Percentiles rank a stretch among this genome's conserved stretches.
Conservation (phyloP, 2,113 vertebrate genomes). For the Parotia lawesii region DNA sequence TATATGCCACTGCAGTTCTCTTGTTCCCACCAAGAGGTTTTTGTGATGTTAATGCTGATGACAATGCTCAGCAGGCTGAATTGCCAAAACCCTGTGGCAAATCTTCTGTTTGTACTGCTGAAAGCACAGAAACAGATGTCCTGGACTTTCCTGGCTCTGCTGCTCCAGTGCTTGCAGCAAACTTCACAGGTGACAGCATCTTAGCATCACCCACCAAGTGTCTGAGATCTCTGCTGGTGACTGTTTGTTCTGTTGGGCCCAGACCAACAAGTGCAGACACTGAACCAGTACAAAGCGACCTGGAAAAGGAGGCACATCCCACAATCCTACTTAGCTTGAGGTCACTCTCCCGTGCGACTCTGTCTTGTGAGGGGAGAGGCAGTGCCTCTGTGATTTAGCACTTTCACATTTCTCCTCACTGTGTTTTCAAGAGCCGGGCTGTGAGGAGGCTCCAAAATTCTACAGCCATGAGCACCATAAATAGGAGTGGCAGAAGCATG, state of each 20-base stretch:
- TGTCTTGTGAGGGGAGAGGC: not conserved
- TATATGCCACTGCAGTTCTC: not conserved
- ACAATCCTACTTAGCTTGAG: not conserved
- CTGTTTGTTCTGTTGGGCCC: not conserved
- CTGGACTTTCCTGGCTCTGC: not conserved
- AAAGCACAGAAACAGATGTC: not conserved
- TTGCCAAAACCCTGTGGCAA: not conserved
- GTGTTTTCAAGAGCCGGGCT: not conserved
- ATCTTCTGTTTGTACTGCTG: not conserved
- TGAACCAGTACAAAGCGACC: not conserved
- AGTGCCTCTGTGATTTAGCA: not conserved
- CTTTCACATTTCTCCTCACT: conserved; percentile 1
- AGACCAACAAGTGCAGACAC: not conserved
- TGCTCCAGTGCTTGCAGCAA: not conserved
- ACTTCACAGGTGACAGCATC: not conserved
- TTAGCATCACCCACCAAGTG: not conserved
- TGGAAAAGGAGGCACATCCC: not conserved
- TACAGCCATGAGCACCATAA: not conserved
- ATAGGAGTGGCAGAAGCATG: not conserved
- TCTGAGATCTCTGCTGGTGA: not conserved
- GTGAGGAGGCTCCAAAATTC: not conserved
- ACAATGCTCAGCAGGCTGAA: not conserved
- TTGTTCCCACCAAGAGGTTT: not conserved
- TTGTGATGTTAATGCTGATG: not conserved
- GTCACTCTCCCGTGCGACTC: fast-evolving